Evolutionary conservation across 2,113 vertebrate species (phyloP).

Genomic region (Brachyhypopomus occidentalis): DNA sequence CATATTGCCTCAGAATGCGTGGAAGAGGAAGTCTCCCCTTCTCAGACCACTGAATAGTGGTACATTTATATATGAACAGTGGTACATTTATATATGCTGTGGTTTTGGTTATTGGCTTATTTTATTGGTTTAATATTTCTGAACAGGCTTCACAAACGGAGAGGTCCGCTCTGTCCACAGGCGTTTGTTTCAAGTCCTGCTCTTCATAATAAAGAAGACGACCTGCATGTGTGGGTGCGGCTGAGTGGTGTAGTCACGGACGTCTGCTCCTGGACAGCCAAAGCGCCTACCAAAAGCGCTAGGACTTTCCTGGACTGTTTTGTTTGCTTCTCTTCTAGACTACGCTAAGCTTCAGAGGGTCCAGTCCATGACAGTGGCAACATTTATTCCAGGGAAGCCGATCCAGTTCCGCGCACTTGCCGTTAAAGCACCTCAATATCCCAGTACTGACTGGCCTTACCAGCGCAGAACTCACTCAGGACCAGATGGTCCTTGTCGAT

Average conservation of each 20-base stretch:
- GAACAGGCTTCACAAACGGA: not conserved
- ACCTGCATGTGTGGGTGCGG: not conserved
- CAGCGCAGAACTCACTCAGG: constrained; percentile 43
- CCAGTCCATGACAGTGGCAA: not conserved
- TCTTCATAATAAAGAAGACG: not conserved
- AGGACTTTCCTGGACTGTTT: not conserved
- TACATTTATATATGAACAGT: not conserved
- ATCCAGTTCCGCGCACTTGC: not conserved
- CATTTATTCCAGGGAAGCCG: not conserved
- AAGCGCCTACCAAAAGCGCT: not conserved
- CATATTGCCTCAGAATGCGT: constrained; percentile 10
- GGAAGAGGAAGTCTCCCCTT: not conserved
- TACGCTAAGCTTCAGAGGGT: constrained; percentile 1
- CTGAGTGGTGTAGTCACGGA: not conserved
- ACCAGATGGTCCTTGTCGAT: constrained; percentile 58
- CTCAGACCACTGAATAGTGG: not conserved
- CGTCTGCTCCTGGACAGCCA: not conserved
- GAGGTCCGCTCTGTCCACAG: not conserved
- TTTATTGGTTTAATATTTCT: not conserved
- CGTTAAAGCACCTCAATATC: constrained; percentile 56
- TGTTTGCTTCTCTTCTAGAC: not conserved
- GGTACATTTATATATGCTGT: not conserved
- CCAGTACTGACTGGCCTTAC: constrained; percentile 53
- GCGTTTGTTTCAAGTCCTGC: not conserved
- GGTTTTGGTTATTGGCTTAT: constrained; percentile 13